A percentile compares a stretch with the other conserved stretches of the same genome.
Conservation (phyloP, 2,888 invertebrate species). For the Andrena marginata region DNA sequence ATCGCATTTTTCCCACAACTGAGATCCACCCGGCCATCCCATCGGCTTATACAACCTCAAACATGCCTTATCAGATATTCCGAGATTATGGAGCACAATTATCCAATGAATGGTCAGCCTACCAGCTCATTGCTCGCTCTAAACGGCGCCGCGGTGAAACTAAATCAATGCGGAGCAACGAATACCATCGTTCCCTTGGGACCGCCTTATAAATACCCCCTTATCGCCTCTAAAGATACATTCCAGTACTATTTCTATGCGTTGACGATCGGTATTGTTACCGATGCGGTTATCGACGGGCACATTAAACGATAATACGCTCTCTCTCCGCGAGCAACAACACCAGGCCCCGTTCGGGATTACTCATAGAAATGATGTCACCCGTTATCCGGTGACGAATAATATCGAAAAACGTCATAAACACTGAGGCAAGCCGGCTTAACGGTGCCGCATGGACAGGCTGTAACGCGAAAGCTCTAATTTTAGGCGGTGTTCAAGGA, state of each 20-base stretch:
- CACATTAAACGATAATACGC: too few relatives aligned
- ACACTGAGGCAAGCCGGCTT: constrained; percentile 29
- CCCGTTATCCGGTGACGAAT: constrained; percentile 50
- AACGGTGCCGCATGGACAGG: constrained; percentile 42
- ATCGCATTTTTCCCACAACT: constrained; percentile 64
- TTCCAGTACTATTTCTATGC: neutral
- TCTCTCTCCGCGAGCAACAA: too few relatives aligned
- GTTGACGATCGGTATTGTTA: too few relatives aligned
- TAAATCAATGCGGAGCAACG: neutral
- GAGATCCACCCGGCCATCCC: constrained; percentile 46
- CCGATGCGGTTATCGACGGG: too few relatives aligned
- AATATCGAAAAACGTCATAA: constrained; percentile 65
- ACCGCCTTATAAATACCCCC: neutral
- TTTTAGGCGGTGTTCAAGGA: constrained; percentile 71
- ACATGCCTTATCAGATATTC: constrained; percentile 75
- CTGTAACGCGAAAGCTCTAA: constrained; percentile 65
- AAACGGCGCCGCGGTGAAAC: constrained; percentile 8
- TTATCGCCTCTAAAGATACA: neutral
- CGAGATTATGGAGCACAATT: constrained; percentile 78
- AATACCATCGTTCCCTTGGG: neutral
- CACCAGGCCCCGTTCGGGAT: too few relatives aligned
- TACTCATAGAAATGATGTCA: constrained; percentile 54
- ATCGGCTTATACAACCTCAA: constrained; percentile 42
- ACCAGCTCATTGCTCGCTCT: constrained; percentile 78
- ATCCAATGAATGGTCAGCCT: constrained; percentile 77